phyloP scores from a whole-genome alignment of 2,797 vertebrate species.

The Ambastaia sidthimunki region DNA sequence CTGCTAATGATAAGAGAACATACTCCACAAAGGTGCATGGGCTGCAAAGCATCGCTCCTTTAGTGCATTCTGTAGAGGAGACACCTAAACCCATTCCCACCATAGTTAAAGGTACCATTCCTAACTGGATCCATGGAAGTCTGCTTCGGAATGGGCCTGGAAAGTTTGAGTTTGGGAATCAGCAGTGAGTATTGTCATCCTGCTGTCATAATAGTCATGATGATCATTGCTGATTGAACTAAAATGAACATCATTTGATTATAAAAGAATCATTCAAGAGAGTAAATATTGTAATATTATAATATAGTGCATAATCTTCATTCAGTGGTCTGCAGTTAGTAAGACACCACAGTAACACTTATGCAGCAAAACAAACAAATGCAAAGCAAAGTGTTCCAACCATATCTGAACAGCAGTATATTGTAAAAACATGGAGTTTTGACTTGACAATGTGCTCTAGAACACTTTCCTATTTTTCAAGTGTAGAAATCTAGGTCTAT shows the following conservation, averaged over 20 bases:
- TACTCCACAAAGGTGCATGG: conserved; percentile 50
- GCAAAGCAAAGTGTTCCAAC: too few species aligned
- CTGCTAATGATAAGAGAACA: conserved; percentile 44
- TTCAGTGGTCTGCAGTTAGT: neutral
- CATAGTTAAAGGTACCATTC: conserved; percentile 80
- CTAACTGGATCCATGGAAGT: conserved; percentile 86
- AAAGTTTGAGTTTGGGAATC: conserved; percentile 92
- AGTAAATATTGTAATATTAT: too few species aligned
- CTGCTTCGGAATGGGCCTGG: conserved; percentile 91
- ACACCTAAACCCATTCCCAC: conserved; percentile 78
- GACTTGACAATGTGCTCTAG: too few species aligned
- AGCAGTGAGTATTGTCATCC: conserved; percentile 77
- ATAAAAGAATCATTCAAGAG: neutral
- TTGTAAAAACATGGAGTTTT: too few species aligned
- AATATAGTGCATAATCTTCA: neutral
- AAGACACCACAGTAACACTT: neutral
- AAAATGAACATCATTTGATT: neutral
- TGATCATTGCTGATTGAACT: neutral
- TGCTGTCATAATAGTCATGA: neutral
- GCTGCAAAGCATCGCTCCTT: conserved; percentile 79
- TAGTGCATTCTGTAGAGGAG: conserved; percentile 83
- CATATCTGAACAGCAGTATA: too few species aligned
- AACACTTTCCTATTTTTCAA: too few species aligned
- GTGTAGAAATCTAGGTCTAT: too few species aligned
- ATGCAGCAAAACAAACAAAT: neutral